Percentiles rank a stretch among this genome's conserved stretches.
phyloP scores from a whole-genome alignment of 2,113 vertebrate genomes.

The human region GRCh38 chr21:35280001-35280500 shows the following conservation, averaged over 20 bases:
- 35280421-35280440: slow-evolving; percentile 55
- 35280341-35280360: neutral
- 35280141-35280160: neutral
- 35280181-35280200: too few species aligned
- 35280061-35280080: neutral
- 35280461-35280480: slow-evolving; percentile 47
- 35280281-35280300: neutral
- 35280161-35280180: neutral
- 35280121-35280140: neutral
- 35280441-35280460: slow-evolving; percentile 19
- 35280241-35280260: neutral
- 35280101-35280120: neutral
- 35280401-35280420: slow-evolving; percentile 25
- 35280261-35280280: neutral
- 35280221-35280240: neutral
- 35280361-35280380: neutral
- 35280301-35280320: neutral
- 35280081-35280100: neutral
- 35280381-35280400: slow-evolving; percentile 12
- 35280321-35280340: neutral
- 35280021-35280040: neutral
- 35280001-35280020: neutral
- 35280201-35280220: neutral
- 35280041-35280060: neutral
- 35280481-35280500: neutral